Evolutionary conservation across 2,888 invertebrate genomes (phyloP).

Genomic region (Villa cingulata): DNA sequence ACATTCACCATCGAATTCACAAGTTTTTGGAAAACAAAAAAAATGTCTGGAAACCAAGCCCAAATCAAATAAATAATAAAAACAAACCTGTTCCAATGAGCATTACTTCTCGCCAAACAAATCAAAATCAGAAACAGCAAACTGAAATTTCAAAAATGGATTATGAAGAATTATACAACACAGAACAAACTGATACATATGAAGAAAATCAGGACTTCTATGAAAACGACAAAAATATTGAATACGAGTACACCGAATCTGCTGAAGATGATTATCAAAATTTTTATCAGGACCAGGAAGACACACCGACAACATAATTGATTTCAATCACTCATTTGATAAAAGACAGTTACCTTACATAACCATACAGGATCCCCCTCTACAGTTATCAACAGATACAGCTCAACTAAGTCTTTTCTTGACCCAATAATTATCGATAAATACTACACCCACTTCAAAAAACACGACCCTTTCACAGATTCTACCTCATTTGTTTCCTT

Average conservation of each 20-base stretch:
- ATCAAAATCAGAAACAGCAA: no score
- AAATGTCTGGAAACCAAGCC: no score
- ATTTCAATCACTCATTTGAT: background rate
- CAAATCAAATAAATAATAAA: no score
- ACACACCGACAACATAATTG: background rate
- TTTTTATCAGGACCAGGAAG: background rate
- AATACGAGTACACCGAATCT: background rate
- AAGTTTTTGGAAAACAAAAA: no score
- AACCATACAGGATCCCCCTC: background rate
- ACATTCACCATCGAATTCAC: no score
- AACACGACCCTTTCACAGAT: constrained; percentile 5
- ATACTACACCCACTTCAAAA: constrained; percentile 1
- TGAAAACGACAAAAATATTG: background rate
- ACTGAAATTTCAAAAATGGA: no score
- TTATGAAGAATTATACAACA: constrained; percentile 3
- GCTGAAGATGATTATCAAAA: background rate
- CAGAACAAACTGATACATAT: constrained; percentile 1
- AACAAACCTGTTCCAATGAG: no score
- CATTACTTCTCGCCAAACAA: no score
- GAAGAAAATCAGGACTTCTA: no score
- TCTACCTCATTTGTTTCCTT: constrained; percentile 7
- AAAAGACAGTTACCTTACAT: constrained; percentile 1
- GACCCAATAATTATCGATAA: constrained; percentile 4
- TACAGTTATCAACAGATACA: constrained; percentile 5
- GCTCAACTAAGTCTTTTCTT: constrained; percentile 5